Base-by-base conservation (phyloP, 2,113 vertebrate species). In the Platycercus adscitus region DNA sequence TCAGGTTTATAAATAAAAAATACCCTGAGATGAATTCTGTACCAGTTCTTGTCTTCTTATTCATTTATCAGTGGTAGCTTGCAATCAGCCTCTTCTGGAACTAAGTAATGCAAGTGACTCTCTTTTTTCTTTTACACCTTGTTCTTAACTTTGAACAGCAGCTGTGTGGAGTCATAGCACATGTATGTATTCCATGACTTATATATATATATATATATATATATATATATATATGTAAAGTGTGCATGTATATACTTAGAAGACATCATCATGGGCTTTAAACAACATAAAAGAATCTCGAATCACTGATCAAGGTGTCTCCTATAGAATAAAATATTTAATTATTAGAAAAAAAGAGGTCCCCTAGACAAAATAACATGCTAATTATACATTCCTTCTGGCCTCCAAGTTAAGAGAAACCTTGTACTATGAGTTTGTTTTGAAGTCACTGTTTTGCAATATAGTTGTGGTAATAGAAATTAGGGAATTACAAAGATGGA, bases 1-100 rank as follows among this genome's bases (percentile, higher is more conserved):
- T 81, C 61, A 91, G 29, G 68, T 79, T 87, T 76, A 61, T 79
- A 85, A 95, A 86, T 86, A 25, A 88, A 76, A 92, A 95, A n/a
- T 41, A 60, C 16, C 2, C 25, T 3, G 2, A 52, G 24, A 87
- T 2, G 2, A 91, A 88, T 93, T 71, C 46, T 68, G 16, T 13
- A 70, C 11, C 14, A 56, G 7, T 55, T 83, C 24, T 66, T 82
- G 8, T 73, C 28, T 69, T 80, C 10, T 52, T 85, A 63, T 61
- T 77, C 28, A 55, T 12, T 81, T 64, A 68, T 28, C 44, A 73
- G 3, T 49, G 11, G 17, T 10, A 83, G 9, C 2, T 46, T 58
- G n/a, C 13, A 86, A 73, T 77, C 41, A 88, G n/a, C n/a, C 37
- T 81, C 53, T 78, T 25, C 3, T 39, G 16, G 43, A 86, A 76